Base-by-base conservation (phyloP, 2,797 vertebrate genomes). In the Siniperca obscura region DNA sequence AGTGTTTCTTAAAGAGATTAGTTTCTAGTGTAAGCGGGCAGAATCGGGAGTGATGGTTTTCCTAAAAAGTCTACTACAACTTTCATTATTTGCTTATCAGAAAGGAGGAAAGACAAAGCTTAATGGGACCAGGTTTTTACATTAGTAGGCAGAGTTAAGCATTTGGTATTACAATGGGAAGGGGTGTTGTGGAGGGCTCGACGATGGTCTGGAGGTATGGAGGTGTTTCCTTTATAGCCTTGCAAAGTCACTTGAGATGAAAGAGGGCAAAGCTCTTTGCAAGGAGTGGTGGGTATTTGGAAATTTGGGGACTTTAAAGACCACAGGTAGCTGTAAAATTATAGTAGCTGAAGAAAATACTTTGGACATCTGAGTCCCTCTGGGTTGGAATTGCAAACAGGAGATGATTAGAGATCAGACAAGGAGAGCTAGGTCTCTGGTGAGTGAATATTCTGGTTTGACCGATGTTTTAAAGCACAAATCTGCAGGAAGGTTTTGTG, bases 1-100 rank as follows among this genome's bases (percentile, higher is more conserved):
- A 83, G 72, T 74, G 74, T 82, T 86, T 86, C 21, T 69, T 62
- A 56, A 74, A 50, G 30, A 80, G 65, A 85, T 87, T 81, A 61
- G 50, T 74, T 84, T 65, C 10, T 59, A 66, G 72, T 25, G 17
- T 48, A 42, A 68, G 62, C 60, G 76, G 60, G 60, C 14, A 76
- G 55, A 85, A 66, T 66, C 5, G 19, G 16, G 42, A 74, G 13
- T 55, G 53, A 67, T 36, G 62, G 59, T 65, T 74, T 75, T 77
- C 22, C 40, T 67, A 46, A 50, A 72, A 69, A 38, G 38, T 21
- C 71, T 59, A 2, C 76, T 81, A 8, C 1, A 76, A 74, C 34
- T 65, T 74, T 57, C 13, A 30, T 72, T 70, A 73, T 82, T 80
- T 76, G 27, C 1, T 1, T 64, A 55, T 70, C 38, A 53, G 64